Conservation (phyloP, 2,113 vertebrate species). For the Casuarius casuarius region DNA sequence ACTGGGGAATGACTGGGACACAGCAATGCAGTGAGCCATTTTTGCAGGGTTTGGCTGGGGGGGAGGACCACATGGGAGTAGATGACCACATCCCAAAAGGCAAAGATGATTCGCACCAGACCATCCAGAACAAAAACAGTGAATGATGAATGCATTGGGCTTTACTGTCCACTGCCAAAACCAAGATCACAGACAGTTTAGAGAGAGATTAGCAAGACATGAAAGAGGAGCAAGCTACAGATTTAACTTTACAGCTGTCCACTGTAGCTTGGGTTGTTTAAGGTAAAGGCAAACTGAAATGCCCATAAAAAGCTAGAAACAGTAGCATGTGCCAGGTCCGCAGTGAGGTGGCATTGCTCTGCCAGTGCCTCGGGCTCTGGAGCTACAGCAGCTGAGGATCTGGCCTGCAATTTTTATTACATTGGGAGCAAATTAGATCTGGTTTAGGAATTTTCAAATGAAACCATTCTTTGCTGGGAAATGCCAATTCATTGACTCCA, state of each 20-base stretch:
- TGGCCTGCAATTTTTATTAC: conserved; percentile 6
- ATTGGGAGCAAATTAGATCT: neutral
- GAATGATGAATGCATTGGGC: neutral
- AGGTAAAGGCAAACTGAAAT: conserved; percentile 5
- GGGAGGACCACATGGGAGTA: neutral
- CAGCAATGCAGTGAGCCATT: neutral
- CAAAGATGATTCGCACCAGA: neutral
- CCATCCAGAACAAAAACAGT: neutral
- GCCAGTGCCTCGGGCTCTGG: neutral
- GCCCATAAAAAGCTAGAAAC: neutral
- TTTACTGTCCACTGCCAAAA: neutral
- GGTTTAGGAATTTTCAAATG: conserved; percentile 7
- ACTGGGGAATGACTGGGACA: neutral
- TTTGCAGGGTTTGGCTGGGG: neutral
- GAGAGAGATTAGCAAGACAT: neutral
- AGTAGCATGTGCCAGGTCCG: neutral
- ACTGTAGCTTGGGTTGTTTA: neutral
- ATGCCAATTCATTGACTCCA: neutral
- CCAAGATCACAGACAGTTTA: neutral
- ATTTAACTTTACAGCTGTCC: neutral
- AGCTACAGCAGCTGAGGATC: neutral
- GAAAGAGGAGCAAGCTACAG: neutral
- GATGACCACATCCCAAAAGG: neutral
- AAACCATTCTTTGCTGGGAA: neutral
- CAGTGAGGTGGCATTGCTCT: conserved; percentile 19